These are phyloP conservation scores for Gadopsis bispinosus DNA, from an alignment of 2,797 vertebrate genomes.

Conservation along the genomic window DNA sequence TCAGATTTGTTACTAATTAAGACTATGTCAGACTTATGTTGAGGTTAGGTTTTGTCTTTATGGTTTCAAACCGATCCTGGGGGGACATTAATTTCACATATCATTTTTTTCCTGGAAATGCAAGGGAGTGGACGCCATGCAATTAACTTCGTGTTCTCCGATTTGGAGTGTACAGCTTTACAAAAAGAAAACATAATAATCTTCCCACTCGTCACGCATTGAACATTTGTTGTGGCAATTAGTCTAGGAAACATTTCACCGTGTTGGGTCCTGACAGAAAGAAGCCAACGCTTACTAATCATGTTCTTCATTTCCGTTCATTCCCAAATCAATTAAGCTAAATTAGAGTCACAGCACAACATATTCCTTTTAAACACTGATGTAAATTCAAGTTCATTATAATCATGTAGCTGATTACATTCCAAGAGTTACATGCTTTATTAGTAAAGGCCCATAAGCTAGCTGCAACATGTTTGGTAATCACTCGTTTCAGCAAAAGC, in stretches of 20 bases:
- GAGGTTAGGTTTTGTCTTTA: neutral
- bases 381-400: neutral
- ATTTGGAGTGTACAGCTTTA: neutral
- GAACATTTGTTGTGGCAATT: neutral
- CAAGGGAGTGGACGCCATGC: neutral
- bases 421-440: neutral
- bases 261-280: neutral
- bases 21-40: neutral
- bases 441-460: conserved; percentile 1
- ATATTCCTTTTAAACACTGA: neutral
- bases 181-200: neutral
- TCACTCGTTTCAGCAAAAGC: neutral
- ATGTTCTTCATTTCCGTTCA: neutral
- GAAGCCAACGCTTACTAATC: neutral
- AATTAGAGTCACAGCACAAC: neutral
- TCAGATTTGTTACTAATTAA: neutral
- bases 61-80: neutral
- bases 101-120: neutral
- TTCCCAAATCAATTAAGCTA: neutral
- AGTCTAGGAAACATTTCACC: neutral
- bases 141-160: neutral
- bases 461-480: neutral
- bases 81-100: neutral
- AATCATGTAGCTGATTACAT: conserved; percentile 1
- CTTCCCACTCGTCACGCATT: neutral